Evolutionary conservation across 2,888 invertebrate species (phyloP), one percentile per base, ranked within the genome.

Genomic region (Psococerastis gibbosa): DNA sequence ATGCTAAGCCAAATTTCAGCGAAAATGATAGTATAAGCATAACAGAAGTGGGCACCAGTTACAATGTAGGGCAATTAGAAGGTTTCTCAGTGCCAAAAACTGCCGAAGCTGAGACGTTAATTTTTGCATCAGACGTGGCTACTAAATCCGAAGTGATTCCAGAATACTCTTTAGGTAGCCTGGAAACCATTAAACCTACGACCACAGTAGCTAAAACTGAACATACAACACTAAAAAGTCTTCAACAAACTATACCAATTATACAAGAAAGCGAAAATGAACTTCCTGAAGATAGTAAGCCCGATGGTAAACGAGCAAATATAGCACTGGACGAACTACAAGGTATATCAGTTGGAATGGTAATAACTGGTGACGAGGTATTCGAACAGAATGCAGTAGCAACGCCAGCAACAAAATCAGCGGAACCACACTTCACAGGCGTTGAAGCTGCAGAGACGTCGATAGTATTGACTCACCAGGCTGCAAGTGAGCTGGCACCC

Each of bases 241-340:
- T 68, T 43, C 60, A 67, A 49, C 67, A 67, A 54, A 65, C 61
- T 18, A 68, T 70, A 58, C 58, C 67, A 31, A 51, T 68, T 32
- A 47, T 63, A 22, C 67, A 63, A 18, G 73, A 73, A 55, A 65
- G 58, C 50, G 73, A 72, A 61, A 59, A 56, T 43, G 49, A 54
- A 17, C 55, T 73, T 22, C 35, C 47, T 15, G 47, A 45, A 32
- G 32, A 49, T 43, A 43, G 51, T 18, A 49, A 49, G 38, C 48
- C 50, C 34, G 53, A 53, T 32, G 50, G 48, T 22, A 55, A 55
- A 44, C 54, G 43, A 44, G 52, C 56, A 22, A 52, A 50, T 41
- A 35, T 55, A 5, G 47, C 52, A 16, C 52, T 51, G 41, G 54
- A 53, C 18, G 48, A 49, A 3, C 53, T 52, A 45, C 51, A 53